Percentiles rank a stretch among this genome's conserved stretches.
phyloP scores from a whole-genome alignment of 1,140 invertebrate genomes.

The Maniola jurtina region DNA sequence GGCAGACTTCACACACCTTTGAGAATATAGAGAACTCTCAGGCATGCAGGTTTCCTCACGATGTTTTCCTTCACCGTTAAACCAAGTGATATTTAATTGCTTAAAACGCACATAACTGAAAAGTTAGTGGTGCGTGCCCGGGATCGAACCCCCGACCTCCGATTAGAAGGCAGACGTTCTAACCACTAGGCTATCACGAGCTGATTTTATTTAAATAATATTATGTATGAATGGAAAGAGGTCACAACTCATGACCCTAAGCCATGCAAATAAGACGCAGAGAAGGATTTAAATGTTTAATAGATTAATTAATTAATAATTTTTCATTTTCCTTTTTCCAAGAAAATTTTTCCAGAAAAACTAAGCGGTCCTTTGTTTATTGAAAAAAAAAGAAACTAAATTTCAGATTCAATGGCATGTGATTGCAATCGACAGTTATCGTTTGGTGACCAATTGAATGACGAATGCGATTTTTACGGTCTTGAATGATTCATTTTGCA shows the following conservation, averaged over 20 bases:
- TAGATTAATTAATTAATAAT: neutral
- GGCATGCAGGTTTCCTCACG: too few relatives aligned
- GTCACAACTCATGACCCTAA: neutral
- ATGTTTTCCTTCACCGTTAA: too few relatives aligned
- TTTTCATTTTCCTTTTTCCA: neutral
- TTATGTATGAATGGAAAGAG: neutral
- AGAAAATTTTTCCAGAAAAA: neutral
- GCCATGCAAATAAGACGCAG: neutral
- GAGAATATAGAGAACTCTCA: too few relatives aligned
- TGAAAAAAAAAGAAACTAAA: neutral
- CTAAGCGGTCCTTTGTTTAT: too few relatives aligned
- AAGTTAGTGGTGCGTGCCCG: too few relatives aligned
- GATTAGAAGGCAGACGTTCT: too few relatives aligned
- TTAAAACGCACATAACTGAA: too few relatives aligned
- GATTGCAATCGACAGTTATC: slow-evolving; percentile 54
- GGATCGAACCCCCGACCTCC: too few relatives aligned
- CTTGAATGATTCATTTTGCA: slow-evolving; percentile 41
- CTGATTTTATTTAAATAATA: neutral
- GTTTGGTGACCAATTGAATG: slow-evolving; percentile 58
- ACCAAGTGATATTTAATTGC: too few relatives aligned
- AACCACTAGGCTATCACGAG: too few relatives aligned
- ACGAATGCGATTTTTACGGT: slow-evolving; percentile 57
- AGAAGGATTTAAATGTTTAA: neutral
- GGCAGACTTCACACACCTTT: too few relatives aligned
- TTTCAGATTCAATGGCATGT: slow-evolving; percentile 30